Percentiles rank a stretch among this genome's conserved stretches.
Conservation (phyloP, 2,797 vertebrate species). For the Acipenser transmontanus region DNA sequence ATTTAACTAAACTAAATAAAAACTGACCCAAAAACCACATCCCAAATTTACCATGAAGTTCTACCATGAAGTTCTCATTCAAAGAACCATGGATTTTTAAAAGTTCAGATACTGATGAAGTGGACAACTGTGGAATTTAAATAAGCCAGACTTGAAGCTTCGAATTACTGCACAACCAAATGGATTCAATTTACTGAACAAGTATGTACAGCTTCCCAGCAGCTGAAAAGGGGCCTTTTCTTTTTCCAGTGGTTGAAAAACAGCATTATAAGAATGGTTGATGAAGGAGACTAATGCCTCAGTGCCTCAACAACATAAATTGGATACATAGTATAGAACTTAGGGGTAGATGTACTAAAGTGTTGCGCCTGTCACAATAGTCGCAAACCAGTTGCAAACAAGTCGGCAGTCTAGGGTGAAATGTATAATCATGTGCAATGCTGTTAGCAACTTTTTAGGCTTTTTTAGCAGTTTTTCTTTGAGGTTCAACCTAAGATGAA, state of each 20-base stretch:
- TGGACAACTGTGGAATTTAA: slow-evolving; percentile 13
- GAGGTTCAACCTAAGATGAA: too few species aligned
- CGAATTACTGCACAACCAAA: slow-evolving; percentile 8
- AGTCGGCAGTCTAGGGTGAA: too few species aligned
- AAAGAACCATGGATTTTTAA: slow-evolving; percentile 12
- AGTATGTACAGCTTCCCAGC: slow-evolving; percentile 14
- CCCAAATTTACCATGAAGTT: slow-evolving; percentile 19
- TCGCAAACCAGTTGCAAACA: too few species aligned
- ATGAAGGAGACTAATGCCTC: not conserved
- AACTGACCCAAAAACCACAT: not conserved
- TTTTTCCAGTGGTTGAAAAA: not conserved
- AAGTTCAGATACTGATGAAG: slow-evolving; percentile 15
- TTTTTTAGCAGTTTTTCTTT: too few species aligned
- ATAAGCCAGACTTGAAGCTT: slow-evolving; percentile 9
- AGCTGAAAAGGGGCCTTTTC: slow-evolving; percentile 9
- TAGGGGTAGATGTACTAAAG: too few species aligned
- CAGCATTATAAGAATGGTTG: not conserved
- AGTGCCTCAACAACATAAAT: slow-evolving; percentile 4
- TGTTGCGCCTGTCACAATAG: too few species aligned
- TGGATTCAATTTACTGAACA: slow-evolving; percentile 11
- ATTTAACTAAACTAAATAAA: not conserved
- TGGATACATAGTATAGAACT: not conserved
- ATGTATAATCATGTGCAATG: too few species aligned
- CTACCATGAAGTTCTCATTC: too few species aligned
- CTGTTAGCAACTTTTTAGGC: too few species aligned